Base-by-base conservation (phyloP, 2,797 vertebrate genomes). In the Emys orbicularis region DNA sequence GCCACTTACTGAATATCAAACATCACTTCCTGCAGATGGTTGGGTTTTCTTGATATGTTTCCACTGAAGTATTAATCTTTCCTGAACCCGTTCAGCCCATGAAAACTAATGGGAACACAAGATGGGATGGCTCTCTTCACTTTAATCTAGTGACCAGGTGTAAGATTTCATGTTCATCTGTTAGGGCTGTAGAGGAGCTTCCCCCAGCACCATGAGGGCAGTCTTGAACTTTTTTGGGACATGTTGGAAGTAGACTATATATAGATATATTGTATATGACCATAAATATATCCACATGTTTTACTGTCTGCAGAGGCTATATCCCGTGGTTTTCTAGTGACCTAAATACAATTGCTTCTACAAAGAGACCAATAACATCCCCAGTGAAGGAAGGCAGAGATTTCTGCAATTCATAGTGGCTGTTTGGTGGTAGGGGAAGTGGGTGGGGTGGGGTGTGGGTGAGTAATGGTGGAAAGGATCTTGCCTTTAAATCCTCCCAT, bases 401-500 rank as follows among this genome's bases (percentile, higher is more conserved):
- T 92, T 89, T 82, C 54, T 12, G 2, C 87, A 90, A 81, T 8
- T 91, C 29, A n/a, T 57, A 88, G 37, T 57, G 47, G n/a, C n/a
- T 90, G 9, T 29, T 8, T 68, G 49, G 0, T 72, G 5, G 57
- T 79, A 86, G 61, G 11, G 86, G 61, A 68, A 21, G 18, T 37
- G 61, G n/a, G 61, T 72, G n/a, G n/a, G 7, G 44, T 44, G 44
- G 44, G 34, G 16, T 54, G 12, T 19, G 12, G 31, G 56, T 15
- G 37, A 2, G 53, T 41, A 47, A 16, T n/a, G 44, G 31, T 52
- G 21, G 50, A 91, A 93, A 91, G 52, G 12, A 84, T 50, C 25
- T 8, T 81, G 79, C 7, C 89, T 96, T 52, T 5, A 94, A 87
- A 86, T 94, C 91, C 23, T 84, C 57, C 52, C 79, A 44, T 86